These are phyloP conservation scores for Hirtodrosophila trivittata DNA, from an alignment of 2,888 invertebrate species.

Conservation along the genomic window DNA sequence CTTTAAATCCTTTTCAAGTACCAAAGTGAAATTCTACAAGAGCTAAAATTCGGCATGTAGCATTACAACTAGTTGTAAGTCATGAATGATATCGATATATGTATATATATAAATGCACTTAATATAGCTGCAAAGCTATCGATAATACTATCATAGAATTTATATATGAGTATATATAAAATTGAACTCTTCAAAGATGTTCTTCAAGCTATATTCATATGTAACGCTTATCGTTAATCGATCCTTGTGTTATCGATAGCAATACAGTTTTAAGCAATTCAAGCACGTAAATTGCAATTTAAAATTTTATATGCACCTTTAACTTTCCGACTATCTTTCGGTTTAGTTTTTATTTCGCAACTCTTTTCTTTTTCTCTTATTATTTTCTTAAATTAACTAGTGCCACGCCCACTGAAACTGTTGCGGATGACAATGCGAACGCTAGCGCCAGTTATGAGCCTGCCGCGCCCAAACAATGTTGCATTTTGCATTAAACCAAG, in stretches of 20 bases:
- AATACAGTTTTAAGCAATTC: too few species aligned
- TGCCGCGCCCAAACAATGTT: constrained; percentile 66
- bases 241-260: too few species aligned
- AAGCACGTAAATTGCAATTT: too few species aligned
- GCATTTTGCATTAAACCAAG: constrained; percentile 57
- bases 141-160: too few species aligned
- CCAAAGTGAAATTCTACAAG: constrained; percentile 76
- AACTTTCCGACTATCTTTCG: neutral
- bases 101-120: constrained; percentile 14
- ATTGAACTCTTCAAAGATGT: too few species aligned
- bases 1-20: constrained; percentile 69
- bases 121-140: neutral
- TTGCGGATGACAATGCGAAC: constrained; percentile 21
- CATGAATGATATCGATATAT: constrained; percentile 2
- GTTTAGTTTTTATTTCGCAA: constrained; percentile 30
- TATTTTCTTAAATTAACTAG: constrained; percentile 45
- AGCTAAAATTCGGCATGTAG: constrained; percentile 34
- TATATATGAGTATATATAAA: constrained; percentile 2
- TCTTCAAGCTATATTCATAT: too few species aligned
- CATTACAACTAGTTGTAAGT: constrained; percentile 30
- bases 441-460: constrained; percentile 24
- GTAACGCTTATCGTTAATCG: too few species aligned
- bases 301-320: constrained; percentile 8
- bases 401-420: constrained; percentile 46
- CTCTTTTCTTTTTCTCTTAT: constrained; percentile 36